A percentile compares a stretch with the other conserved stretches of the same genome.
Conservation (phyloP, 2,797 vertebrate genomes). For the Periophthalmus magnuspinnatus region DNA sequence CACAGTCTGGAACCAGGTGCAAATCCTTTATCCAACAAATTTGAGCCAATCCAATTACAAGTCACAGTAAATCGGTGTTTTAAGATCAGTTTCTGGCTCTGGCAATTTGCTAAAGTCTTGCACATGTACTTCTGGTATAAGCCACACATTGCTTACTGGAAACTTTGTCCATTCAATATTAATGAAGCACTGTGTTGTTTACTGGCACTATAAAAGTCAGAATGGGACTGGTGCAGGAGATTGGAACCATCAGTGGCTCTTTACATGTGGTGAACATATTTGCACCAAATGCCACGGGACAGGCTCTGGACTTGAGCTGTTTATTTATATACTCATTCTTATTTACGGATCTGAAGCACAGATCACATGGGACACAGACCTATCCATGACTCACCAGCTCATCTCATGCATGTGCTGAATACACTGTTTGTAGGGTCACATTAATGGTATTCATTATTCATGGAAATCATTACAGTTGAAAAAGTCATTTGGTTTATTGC, state of each 20-base stretch:
- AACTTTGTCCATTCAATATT: neutral
- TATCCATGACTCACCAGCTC: neutral
- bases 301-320: slow-evolving; percentile 2
- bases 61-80: neutral
- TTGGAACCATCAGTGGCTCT: slow-evolving; percentile 28
- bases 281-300: neutral
- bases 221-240: slow-evolving; percentile 7
- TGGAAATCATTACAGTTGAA: neutral
- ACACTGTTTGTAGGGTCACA: neutral
- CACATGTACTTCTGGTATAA: neutral
- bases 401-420: neutral
- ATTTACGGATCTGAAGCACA: neutral
- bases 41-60: too few species aligned
- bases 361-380: neutral
- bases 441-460: too few species aligned
- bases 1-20: neutral
- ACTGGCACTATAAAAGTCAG: neutral
- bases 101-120: neutral
- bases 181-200: neutral
- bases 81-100: neutral
- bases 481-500: neutral
- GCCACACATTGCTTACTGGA: neutral
- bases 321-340: slow-evolving; percentile 2
- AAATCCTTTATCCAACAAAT: neutral
- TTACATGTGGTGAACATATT: slow-evolving; percentile 4